phyloP scores from a whole-genome alignment of 1,140 invertebrate genomes.

The Homarus americanus region DNA sequence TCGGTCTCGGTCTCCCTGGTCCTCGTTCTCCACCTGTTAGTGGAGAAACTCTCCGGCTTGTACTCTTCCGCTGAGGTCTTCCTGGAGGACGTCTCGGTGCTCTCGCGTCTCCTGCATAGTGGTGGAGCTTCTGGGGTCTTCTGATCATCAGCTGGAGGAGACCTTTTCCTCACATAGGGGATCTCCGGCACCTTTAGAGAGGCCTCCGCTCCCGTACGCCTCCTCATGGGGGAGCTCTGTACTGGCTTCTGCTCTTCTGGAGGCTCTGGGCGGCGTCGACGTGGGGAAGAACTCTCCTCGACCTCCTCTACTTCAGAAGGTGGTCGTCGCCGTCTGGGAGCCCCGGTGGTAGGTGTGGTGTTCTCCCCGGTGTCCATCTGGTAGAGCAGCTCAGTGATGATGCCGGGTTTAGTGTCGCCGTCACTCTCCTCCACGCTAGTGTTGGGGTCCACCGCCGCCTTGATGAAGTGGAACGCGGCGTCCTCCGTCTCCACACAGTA shows the following conservation, averaged over 20 bases:
- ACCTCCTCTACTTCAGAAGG: not conserved
- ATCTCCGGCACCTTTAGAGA: conserved; percentile 45
- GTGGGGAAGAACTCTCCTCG: not conserved
- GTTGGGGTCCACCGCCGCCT: conserved; percentile 73
- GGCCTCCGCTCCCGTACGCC: conserved; percentile 18
- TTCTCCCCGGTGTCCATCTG: conserved; percentile 54
- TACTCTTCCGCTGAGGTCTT: conserved; percentile 38
- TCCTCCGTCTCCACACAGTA: conserved; percentile 63
- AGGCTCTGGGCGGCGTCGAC: not conserved
- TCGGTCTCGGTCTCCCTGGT: not conserved
- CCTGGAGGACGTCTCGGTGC: not conserved
- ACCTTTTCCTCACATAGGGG: conserved; percentile 16
- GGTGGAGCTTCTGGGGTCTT: conserved; percentile 31
- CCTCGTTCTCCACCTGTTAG: conserved; percentile 51
- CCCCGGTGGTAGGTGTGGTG: not conserved
- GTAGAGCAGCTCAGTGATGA: conserved; percentile 74
- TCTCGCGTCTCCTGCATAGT: conserved; percentile 19
- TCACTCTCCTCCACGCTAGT: conserved; percentile 66
- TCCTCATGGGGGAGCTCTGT: conserved; percentile 17
- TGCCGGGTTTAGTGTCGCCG: conserved; percentile 60
- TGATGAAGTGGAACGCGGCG: conserved; percentile 73
- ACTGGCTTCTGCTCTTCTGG: not conserved
- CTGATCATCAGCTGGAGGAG: conserved; percentile 24
- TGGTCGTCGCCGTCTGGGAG: not conserved
- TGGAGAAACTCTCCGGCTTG: conserved; percentile 38